Base-by-base conservation (phyloP, 2,888 invertebrate species). In the Epirrhoe tristata region DNA sequence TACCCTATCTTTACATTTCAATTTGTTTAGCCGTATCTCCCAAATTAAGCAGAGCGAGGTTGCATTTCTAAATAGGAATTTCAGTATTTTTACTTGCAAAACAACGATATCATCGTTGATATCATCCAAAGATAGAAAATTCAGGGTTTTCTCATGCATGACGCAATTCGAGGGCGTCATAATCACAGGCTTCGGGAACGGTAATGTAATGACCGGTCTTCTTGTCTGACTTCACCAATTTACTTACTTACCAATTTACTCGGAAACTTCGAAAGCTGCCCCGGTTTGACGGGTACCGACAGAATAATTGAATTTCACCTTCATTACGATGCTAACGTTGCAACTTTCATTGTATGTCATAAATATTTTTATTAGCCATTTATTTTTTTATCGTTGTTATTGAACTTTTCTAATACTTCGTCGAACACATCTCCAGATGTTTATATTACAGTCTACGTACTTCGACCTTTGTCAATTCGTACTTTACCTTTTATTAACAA, bases 221-320 rank as follows among this genome's bases (percentile, higher is more conserved):
- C 57, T 53, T 10, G 69, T 69, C 43, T 39, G 67, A 67, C 71
- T 68, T 65, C 62, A 67, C 61, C 70, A 70, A 75, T 82, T 36
- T 36, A 36, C 36, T 36, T 36, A 36, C 36, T 36, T 36, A 67
- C 60, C 70, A 70, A 75, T 82, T 77, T 78, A 77, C 77, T 77
- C 46, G 74, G 77, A 81, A 79, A 75, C 75, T 74, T 77, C 70
- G 82, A 81, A 82, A 81, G 81, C 71, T 75, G 80, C 52, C 69
- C 77, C 60, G 24, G 74, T 68, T 59, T 64, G 64, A 64, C 76
- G 39, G 53, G 81, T 83, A 80, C 75, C 72, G 55, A 32, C 64
- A 58, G 51, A 63, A 67, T 50, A 68, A 66, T 55, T 34, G 54
- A 54, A 46, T 59, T 52, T 59, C 58, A 59, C 58, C 34, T 58